A percentile compares a stretch with the other conserved stretches of the same genome.
Conservation (phyloP, 2,888 invertebrate genomes). For the Platerodrilus igneus region DNA sequence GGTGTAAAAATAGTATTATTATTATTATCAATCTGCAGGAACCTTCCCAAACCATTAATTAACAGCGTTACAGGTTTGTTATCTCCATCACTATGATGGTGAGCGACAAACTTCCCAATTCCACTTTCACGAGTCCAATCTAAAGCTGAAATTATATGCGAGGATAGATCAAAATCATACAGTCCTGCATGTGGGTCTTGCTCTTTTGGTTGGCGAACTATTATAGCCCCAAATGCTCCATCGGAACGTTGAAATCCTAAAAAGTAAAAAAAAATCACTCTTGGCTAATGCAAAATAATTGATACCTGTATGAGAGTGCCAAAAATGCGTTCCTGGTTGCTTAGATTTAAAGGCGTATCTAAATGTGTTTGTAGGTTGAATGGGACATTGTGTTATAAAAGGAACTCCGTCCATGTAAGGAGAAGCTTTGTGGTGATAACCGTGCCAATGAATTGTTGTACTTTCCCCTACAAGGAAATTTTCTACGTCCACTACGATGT, state of each 20-base stretch:
- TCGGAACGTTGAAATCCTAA: constrained; percentile 81
- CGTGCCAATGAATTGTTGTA: constrained; percentile 90
- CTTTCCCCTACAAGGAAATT: constrained; percentile 76
- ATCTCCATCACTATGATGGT: constrained; percentile 76
- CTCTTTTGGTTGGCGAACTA: constrained; percentile 64
- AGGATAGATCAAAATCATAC: constrained; percentile 75
- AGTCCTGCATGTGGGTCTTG: constrained; percentile 60
- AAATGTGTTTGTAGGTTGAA: constrained; percentile 68
- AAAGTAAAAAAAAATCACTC: constrained; percentile 43
- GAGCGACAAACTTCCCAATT: constrained; percentile 71
- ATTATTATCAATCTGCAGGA: constrained; percentile 44
- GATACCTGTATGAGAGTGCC: constrained; percentile 68
- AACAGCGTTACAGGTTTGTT: constrained; percentile 79
- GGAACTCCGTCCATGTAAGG: constrained; percentile 91
- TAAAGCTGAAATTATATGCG: constrained; percentile 69
- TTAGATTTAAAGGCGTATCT: constrained; percentile 70
- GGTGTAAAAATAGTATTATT: constrained; percentile 49
- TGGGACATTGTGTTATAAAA: constrained; percentile 80
- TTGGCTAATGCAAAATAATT: not conserved
- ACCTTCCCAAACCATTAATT: constrained; percentile 76
- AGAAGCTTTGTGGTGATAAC: constrained; percentile 70
- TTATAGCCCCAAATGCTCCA: constrained; percentile 74
- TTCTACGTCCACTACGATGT: constrained; percentile 74
- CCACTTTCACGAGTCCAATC: constrained; percentile 80
- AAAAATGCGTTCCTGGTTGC: constrained; percentile 79